Evolutionary conservation across 1,140 invertebrate genomes (phyloP), one percentile per base, ranked within the genome.

Genomic region (Neocloeon triangulifer): DNA sequence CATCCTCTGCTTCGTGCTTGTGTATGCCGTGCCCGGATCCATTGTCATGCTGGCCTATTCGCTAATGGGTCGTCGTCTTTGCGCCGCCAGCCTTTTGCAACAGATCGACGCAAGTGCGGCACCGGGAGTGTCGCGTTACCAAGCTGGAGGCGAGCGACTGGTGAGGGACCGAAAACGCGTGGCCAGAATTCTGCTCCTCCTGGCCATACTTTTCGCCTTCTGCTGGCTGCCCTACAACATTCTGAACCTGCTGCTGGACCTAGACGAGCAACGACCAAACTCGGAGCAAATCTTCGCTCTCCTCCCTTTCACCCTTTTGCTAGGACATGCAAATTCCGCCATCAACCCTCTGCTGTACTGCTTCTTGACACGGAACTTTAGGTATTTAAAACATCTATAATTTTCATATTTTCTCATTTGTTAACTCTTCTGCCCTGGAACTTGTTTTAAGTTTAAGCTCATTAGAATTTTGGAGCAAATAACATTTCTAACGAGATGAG

Each of bases 311-410:
- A 57, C 56, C 18, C 50, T 66, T 9, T 45, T 63, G 6, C 44
- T 67, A 4, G 64, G 74, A 37, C 76, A 82, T 44, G 64, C 69
- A 2, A 84, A 84, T 51, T 79, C 74, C 6, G 80, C 78, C 18
- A 66, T 85, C 39, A 88, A 89, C 51, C 84, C 84, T 0, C 65
- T 88, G 25, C 69, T 89, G 4, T 88, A 88, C 49, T 84, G 80
- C 45, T 66, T 82, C 41, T 78, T 86, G 64, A 84, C 78, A 16
- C 66, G 72, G 22, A 82, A 79, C 50, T 86, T 91, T 48, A 63
- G 82, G 43, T 62, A 68, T n/a, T n/a, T n/a, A n/a, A n/a, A 25
- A 75, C 69, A n/a, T n/a, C n/a, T n/a, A n/a, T n/a, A n/a, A n/a
- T n/a, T n/a, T n/a, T n/a, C n/a, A n/a, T n/a, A n/a, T n/a, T n/a